A percentile compares a stretch with the other conserved stretches of the same genome.
Evolutionary conservation across 2,888 invertebrate genomes (phyloP).

Genomic region (Zhuqinia jingwanae): DNA sequence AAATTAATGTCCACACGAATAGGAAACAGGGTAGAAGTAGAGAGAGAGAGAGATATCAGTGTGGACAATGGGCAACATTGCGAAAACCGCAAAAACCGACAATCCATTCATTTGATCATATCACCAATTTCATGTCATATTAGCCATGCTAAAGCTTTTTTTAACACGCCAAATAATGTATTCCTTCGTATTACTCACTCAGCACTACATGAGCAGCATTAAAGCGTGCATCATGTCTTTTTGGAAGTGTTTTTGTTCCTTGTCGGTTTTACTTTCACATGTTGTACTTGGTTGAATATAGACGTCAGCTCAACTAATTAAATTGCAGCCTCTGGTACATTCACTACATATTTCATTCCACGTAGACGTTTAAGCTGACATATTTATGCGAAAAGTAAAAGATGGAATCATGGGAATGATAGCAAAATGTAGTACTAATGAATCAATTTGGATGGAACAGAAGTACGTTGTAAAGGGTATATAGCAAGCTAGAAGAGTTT

Average conservation of each 20-base stretch:
- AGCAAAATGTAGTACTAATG: slow-evolving; percentile 2
- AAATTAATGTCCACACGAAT: neutral
- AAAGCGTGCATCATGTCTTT: neutral
- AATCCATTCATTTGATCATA: slow-evolving; percentile 19
- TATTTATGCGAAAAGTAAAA: slow-evolving; percentile 4
- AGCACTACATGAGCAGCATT: too few species aligned
- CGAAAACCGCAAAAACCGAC: slow-evolving; percentile 43
- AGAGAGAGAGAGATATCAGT: too few species aligned
- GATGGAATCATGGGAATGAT: slow-evolving; percentile 1
- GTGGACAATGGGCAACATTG: neutral
- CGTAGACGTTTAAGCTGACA: neutral
- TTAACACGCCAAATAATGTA: too few species aligned
- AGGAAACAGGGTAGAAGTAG: neutral
- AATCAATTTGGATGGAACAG: slow-evolving; percentile 6
- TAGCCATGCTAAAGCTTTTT: neutral
- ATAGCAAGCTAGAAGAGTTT: neutral
- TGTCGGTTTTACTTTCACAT: slow-evolving; percentile 14
- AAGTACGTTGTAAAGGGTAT: too few species aligned
- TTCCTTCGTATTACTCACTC: too few species aligned
- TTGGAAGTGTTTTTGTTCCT: neutral
- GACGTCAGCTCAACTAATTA: slow-evolving; percentile 20
- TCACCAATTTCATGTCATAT: neutral
- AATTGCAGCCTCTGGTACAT: neutral
- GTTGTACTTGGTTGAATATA: neutral
- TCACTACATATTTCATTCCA: neutral